Evolutionary conservation across 2,113 vertebrate species (phyloP), one percentile per base, ranked within the genome.

Genomic region (Lutjanus erythropterus): DNA sequence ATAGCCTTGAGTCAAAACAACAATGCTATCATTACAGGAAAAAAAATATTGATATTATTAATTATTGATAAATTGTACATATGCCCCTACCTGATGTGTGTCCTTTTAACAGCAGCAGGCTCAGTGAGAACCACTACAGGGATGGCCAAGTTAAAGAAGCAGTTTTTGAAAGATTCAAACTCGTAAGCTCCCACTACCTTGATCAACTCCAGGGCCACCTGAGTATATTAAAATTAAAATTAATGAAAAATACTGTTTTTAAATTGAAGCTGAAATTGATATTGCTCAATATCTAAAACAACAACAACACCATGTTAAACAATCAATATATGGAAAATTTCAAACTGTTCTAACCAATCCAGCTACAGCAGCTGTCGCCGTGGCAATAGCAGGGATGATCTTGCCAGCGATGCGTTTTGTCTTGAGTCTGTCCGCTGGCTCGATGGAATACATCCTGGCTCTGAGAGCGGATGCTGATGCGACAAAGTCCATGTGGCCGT

Each of bases 301-400:
- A 16, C 18, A 50, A 15, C 9, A 9, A 2, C 23, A 29, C 12
- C 9, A 42, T 10, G 23, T 55, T 47, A 21, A 58, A 35, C 29
- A 21, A 65, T 19, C 37, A 27, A 21, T 5, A 16, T 1, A 23
- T 29, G 3, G 9, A 66, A 39, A 0, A 66, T 49, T 29, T 52
- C 4, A 35, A 33, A 65, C 5, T 18, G 21, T 23, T 80, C 97
- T 94, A 79, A 99, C 98, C 96, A 99, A 92, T 59, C 98, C 98
- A 46, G 98, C 97, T 11, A 99, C 98, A 6, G 97, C 96, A 59
- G 98, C 98, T 21, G 98, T 99, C 49, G 98, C 96, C n/a, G 98
- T 99, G 81, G 98, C 98, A 55, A 99, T 99, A 19, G 98, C 98
- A 21, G 98, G 98, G 88, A 99, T 99, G 83, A 99, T 99, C 92